These are phyloP conservation scores for Pseudonaja textilis DNA, from an alignment of 2,113 vertebrate species.

Conservation along the genomic window DNA sequence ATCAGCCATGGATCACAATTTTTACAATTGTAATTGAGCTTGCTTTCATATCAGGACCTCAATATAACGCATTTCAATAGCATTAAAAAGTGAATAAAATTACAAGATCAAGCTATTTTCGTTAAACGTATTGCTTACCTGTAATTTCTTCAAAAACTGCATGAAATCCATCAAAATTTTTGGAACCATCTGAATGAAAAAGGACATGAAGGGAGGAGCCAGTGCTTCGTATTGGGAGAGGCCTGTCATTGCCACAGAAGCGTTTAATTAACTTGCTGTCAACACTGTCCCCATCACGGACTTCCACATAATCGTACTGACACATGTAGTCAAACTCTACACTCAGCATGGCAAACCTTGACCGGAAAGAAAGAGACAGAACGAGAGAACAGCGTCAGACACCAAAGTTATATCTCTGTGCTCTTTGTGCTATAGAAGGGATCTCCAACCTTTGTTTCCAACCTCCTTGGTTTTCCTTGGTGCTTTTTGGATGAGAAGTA, in stretches of 20 bases:
- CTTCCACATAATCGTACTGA: slow-evolving; percentile 92
- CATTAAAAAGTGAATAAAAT: slow-evolving; percentile 31
- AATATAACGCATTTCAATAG: slow-evolving; percentile 43
- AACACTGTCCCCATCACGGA: slow-evolving; percentile 88
- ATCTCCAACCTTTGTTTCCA: too few relatives aligned
- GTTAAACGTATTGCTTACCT: slow-evolving; percentile 70
- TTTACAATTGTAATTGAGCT: neutral
- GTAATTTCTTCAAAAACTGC: slow-evolving; percentile 91
- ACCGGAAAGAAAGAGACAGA: neutral
- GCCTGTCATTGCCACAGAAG: slow-evolving; percentile 90
- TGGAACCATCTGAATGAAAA: slow-evolving; percentile 94
- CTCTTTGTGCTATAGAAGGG: neutral
- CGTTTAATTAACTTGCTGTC: slow-evolving; percentile 84
- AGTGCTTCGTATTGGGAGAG: slow-evolving; percentile 81
- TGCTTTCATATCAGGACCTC: neutral
- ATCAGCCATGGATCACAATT: neutral
- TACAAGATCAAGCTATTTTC: slow-evolving; percentile 24
- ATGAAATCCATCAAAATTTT: slow-evolving; percentile 96
- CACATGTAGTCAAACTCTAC: slow-evolving; percentile 93
- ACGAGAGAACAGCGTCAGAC: neutral
- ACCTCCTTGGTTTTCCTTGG: neutral
- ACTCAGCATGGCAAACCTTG: slow-evolving; percentile 94
- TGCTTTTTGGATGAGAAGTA: neutral
- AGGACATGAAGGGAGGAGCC: slow-evolving; percentile 87
- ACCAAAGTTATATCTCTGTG: neutral